Evolutionary conservation across 2,888 invertebrate genomes (phyloP).

Genomic region (Steinernema carpocapsae): DNA sequence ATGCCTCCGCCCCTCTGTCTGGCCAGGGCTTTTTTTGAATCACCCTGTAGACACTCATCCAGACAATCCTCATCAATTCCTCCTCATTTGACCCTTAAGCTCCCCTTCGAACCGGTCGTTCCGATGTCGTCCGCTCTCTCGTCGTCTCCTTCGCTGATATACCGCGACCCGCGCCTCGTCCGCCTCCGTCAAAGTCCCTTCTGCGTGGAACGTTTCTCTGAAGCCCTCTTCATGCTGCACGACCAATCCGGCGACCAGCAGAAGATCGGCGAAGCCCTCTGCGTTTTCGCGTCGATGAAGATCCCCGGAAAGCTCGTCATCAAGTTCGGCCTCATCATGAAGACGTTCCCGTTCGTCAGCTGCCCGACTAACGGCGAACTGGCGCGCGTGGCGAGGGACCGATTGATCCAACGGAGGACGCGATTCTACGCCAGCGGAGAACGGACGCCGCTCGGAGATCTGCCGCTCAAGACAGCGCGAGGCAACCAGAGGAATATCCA

Average conservation of each 20-base stretch:
- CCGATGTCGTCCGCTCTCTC: not conserved
- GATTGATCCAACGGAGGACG: not conserved
- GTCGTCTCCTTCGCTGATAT: not conserved
- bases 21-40: too few relatives aligned
- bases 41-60: too few relatives aligned
- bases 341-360: not conserved
- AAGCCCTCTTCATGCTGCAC: not conserved
- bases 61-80: too few relatives aligned
- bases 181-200: not conserved
- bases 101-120: too few relatives aligned
- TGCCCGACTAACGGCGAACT: conserved; percentile 9
- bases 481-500: not conserved
- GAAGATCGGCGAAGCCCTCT: not conserved
- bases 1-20: too few relatives aligned
- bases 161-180: not conserved
- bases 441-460: not conserved
- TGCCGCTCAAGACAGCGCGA: not conserved
- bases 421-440: not conserved
- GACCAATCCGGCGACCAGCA: not conserved
- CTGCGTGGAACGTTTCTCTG: not conserved
- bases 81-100: too few relatives aligned
- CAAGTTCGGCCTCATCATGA: not conserved
- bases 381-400: conserved; percentile 9
- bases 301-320: not conserved
- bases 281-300: not conserved